Percentiles rank a stretch among this genome's conserved stretches.
Conservation (phyloP, 1,140 invertebrate species). For the Matsumurasca onukii region DNA sequence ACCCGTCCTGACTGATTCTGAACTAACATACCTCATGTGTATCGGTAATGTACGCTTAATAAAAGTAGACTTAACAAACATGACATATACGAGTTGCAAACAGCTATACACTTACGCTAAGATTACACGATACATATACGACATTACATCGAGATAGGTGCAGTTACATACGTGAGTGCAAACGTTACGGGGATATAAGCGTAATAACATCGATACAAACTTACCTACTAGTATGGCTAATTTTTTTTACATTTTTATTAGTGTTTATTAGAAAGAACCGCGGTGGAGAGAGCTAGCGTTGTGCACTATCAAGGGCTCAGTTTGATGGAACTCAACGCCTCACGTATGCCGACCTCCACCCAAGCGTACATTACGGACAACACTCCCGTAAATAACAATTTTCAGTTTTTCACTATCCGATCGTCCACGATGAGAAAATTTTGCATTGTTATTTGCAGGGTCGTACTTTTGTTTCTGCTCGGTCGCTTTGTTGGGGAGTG, state of each 20-base stretch:
- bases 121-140: constrained; percentile 14
- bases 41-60: constrained; percentile 14
- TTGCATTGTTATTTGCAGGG: too few species aligned
- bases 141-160: constrained; percentile 17
- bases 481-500: too few species aligned
- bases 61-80: constrained; percentile 9
- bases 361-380: constrained; percentile 11
- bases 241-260: constrained; percentile 17
- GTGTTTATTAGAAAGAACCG: neutral
- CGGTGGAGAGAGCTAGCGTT: neutral
- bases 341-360: neutral
- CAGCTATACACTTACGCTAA: constrained; percentile 15
- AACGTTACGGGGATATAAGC: constrained; percentile 12
- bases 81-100: neutral
- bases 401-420: too few species aligned
- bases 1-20: too few species aligned
- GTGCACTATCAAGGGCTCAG: constrained; percentile 14
- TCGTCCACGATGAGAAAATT: too few species aligned
- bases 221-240: constrained; percentile 1
- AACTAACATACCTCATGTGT: neutral
- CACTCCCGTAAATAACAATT: neutral
- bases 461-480: too few species aligned
- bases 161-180: constrained; percentile 1
- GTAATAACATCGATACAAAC: constrained; percentile 16
- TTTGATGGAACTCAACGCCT: neutral